phyloP scores from a whole-genome alignment of 2,113 vertebrate genomes.

The Dendrocopos noguchii region DNA sequence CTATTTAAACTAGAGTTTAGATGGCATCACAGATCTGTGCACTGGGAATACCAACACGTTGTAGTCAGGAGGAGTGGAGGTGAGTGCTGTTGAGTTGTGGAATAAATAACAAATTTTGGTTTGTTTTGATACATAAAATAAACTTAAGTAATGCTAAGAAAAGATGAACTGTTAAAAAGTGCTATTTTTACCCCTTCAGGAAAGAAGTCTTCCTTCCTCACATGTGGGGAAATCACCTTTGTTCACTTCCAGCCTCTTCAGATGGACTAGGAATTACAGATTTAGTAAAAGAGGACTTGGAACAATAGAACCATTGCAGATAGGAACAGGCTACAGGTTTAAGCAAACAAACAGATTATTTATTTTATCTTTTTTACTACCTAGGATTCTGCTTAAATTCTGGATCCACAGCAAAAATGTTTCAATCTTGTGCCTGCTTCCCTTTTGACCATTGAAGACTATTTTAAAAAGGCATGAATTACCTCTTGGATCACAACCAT shows the following conservation, averaged over 20 bases:
- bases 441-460: slow-evolving; percentile 26
- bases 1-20: neutral
- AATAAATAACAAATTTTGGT: neutral
- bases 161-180: neutral
- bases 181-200: neutral
- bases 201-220: neutral
- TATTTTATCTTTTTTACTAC: neutral
- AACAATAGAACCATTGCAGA: neutral
- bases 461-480: slow-evolving; percentile 27
- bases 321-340: neutral
- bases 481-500: slow-evolving; percentile 40
- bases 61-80: neutral
- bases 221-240: neutral
- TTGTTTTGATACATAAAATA: neutral
- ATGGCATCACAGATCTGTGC: neutral
- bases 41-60: neutral
- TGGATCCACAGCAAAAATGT: neutral
- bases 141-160: neutral
- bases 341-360: neutral
- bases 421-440: neutral
- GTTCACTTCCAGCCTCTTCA: neutral
- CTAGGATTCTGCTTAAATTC: neutral
- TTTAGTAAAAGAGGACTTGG: neutral
- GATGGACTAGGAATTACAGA: neutral
- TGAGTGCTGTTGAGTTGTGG: neutral